These are phyloP conservation scores for Sebastes umbrosus DNA, from an alignment of 2,797 vertebrate genomes.

Conservation along the genomic window DNA sequence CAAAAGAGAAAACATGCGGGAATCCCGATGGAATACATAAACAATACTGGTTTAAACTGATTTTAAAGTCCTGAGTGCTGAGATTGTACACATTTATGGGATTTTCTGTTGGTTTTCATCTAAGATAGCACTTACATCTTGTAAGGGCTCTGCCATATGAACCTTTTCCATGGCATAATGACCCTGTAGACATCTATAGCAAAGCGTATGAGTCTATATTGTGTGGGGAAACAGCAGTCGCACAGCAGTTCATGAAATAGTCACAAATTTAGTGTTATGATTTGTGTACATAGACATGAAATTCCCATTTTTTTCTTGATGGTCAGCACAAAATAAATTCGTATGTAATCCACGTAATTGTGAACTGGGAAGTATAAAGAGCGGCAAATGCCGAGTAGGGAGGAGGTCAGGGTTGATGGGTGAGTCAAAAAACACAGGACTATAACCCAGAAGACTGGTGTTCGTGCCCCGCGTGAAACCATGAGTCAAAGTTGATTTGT, in stretches of 20 bases:
- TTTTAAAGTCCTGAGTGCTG: not conserved
- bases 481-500: too few relatives aligned
- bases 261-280: too few relatives aligned
- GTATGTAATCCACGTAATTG: too few relatives aligned
- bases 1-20: constrained; percentile 17
- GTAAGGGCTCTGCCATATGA: not conserved
- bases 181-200: not conserved
- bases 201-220: not conserved
- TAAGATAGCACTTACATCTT: not conserved
- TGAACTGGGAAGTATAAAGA: too few relatives aligned
- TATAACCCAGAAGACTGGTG: too few relatives aligned
- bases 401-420: too few relatives aligned
- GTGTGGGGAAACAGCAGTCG: not conserved
- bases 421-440: too few relatives aligned
- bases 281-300: too few relatives aligned
- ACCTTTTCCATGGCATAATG: not conserved
- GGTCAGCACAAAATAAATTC: too few relatives aligned
- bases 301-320: too few relatives aligned
- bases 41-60: not conserved
- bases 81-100: constrained; percentile 5
- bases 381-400: accelerated
- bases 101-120: not conserved
- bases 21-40: constrained; percentile 14
- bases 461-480: accelerated
- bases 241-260: too few relatives aligned